These are phyloP conservation scores for Lasiommata megera DNA, from an alignment of 2,888 invertebrate genomes.

Conservation along the genomic window DNA sequence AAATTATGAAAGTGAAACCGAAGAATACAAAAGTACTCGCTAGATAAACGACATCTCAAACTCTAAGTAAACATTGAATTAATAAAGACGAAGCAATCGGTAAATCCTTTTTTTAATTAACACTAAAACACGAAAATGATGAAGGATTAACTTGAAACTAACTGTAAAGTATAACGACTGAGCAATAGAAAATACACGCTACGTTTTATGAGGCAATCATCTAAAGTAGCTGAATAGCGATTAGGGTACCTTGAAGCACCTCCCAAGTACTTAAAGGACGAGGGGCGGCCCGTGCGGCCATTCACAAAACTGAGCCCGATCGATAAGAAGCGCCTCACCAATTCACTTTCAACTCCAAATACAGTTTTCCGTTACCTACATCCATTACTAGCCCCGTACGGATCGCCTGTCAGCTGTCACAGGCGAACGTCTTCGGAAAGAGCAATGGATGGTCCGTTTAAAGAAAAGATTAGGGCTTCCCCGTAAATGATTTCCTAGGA, in stretches of 20 bases:
- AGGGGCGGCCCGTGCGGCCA: slow-evolving; percentile 49
- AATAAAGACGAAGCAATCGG: too few relatives aligned
- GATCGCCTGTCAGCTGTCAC: neutral
- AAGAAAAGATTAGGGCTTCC: neutral
- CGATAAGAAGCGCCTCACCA: slow-evolving; percentile 53
- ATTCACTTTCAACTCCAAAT: slow-evolving; percentile 33
- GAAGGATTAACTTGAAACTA: slow-evolving; percentile 5
- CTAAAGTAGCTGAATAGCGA: slow-evolving; percentile 34
- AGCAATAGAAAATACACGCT: slow-evolving; percentile 22
- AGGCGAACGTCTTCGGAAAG: neutral
- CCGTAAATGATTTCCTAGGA: neutral
- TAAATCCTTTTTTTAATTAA: neutral
- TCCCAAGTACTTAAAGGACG: slow-evolving; percentile 31
- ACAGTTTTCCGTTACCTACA: slow-evolving; percentile 31
- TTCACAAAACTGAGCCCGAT: slow-evolving; percentile 74
- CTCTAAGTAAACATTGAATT: too few relatives aligned
- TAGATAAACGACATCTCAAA: too few relatives aligned
- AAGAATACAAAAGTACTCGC: too few relatives aligned
- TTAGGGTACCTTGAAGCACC: slow-evolving; percentile 22
- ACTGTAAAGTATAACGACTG: slow-evolving; percentile 9
- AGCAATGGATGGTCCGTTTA: neutral
- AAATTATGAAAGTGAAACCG: too few relatives aligned
- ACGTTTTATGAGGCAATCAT: slow-evolving; percentile 31
- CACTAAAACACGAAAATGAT: slow-evolving; percentile 1
- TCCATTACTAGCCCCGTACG: slow-evolving; percentile 14